phyloP scores from a whole-genome alignment of 2,888 invertebrate species.

The Hydraecia micacea region DNA sequence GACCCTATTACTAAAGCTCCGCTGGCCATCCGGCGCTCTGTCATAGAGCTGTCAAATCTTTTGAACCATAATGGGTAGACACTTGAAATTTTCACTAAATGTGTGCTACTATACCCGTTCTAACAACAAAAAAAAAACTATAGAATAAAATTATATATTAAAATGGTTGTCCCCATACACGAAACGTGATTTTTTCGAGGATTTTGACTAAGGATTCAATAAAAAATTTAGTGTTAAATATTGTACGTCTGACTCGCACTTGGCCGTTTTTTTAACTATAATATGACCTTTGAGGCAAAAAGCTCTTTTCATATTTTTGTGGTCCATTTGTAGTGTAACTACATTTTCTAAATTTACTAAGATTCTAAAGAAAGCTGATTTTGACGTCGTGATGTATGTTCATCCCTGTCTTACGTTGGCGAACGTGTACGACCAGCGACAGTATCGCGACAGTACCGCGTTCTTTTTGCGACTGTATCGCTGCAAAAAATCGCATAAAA shows the following conservation, averaged over 20 bases:
- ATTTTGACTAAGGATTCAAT: no score
- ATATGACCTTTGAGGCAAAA: not conserved
- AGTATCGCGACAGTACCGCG: not conserved
- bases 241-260: no score
- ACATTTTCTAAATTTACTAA: not conserved
- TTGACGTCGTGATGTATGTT: not conserved
- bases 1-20: not conserved
- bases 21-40: not conserved
- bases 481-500: not conserved
- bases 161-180: not conserved
- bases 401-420: not conserved
- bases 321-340: not conserved
- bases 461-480: not conserved
- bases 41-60: not conserved
- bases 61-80: not conserved
- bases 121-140: not conserved
- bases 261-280: not conserved
- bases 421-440: not conserved
- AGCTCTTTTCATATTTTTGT: not conserved
- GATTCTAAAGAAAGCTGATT: not conserved
- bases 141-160: no score
- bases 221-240: no score
- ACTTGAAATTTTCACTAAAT: not conserved
- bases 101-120: no score
- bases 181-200: no score